Base-by-base conservation (phyloP, 2,113 vertebrate species). In the Saccopteryx bilineata region DNA sequence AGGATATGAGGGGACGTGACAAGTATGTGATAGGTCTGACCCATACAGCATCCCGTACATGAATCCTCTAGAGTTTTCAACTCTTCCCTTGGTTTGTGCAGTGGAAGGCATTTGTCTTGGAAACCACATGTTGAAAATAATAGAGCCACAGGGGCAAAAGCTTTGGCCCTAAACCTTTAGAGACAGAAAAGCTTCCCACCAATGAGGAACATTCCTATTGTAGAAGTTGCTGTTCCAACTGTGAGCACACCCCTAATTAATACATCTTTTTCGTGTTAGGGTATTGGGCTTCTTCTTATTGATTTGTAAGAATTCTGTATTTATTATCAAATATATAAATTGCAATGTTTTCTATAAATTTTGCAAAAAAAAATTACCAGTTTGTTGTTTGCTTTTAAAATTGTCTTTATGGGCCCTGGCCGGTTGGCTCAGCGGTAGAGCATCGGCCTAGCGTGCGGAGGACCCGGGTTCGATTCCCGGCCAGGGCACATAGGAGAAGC, bases 251-350 rank as follows among this genome's bases (percentile, higher is more conserved):
- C 24, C 50, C 21, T 91, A 81, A 80, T 58, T 80, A 72, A 90
- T 63, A 76, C 2, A 54, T 13, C 9, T 61, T 82, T 95, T 90
- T 79, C 56, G 68, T 71, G 24, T 85, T 54, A 33, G 19, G 4
- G 5, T 65, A 26, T 50, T 71, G 48, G 5, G 19, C 63, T 58
- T 90, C 26, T 69, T 50, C 56, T 71, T 56, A 54, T 12, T 76
- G 68, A 76, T 71, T 54, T 81, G n/a, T 81, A 72, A 60, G 58
- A 71, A 1, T 46, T 66, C 17, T 74, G 2, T 69, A 24, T 50
- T 93, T 94, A 75, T 66, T 94, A 85, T 81, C 74, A 71, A 92
- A 56, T 54, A 71, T 82, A 19, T 91, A 46, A 50, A 63, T 58
- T 46, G 48, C 4, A 86, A 52, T 75, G 74, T 79, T 90, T 60